These are phyloP conservation scores for Psammodynastes pulverulentus DNA, from an alignment of 2,113 vertebrate species.

Conservation along the genomic window DNA sequence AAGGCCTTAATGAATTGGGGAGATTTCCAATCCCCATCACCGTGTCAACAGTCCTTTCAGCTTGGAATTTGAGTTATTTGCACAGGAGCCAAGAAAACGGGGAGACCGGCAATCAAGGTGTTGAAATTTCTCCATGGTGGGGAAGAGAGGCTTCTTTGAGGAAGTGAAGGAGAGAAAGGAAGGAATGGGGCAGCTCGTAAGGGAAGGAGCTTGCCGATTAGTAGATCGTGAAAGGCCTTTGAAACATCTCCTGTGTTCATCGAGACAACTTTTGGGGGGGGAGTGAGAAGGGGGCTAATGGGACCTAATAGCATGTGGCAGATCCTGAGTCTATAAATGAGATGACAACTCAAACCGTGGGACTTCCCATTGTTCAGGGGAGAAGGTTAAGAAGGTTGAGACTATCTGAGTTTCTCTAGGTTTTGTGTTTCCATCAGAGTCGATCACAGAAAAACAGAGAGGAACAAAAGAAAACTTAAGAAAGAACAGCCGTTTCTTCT, in stretches of 20 bases:
- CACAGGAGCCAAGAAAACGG: slow-evolving; percentile 58
- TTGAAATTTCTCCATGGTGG: slow-evolving; percentile 71
- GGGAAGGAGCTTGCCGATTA: background rate
- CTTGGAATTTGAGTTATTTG: slow-evolving; percentile 81
- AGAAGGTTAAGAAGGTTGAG: too few relatives aligned
- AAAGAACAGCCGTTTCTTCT: too few relatives aligned
- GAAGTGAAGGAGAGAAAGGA: background rate
- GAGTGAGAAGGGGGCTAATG: background rate
- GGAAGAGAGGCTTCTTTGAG: slow-evolving; percentile 54
- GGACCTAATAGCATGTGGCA: background rate
- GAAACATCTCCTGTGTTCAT: background rate
- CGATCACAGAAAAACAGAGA: too few relatives aligned
- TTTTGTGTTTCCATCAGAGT: too few relatives aligned
- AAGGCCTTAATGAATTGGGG: slow-evolving; percentile 77
- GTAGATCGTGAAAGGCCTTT: background rate
- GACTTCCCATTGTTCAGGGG: too few relatives aligned
- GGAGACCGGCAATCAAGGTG: slow-evolving; percentile 61
- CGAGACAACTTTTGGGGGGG: background rate
- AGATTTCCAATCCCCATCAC: slow-evolving; percentile 64
- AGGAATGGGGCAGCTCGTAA: background rate
- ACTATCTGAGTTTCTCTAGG: too few relatives aligned
- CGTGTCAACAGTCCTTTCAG: slow-evolving; percentile 75
- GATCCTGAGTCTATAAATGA: too few relatives aligned
- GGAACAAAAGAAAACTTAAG: too few relatives aligned
- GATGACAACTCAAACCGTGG: background rate